phyloP scores from a whole-genome alignment of 2,888 invertebrate species.

The Eupeodes latifasciatus region DNA sequence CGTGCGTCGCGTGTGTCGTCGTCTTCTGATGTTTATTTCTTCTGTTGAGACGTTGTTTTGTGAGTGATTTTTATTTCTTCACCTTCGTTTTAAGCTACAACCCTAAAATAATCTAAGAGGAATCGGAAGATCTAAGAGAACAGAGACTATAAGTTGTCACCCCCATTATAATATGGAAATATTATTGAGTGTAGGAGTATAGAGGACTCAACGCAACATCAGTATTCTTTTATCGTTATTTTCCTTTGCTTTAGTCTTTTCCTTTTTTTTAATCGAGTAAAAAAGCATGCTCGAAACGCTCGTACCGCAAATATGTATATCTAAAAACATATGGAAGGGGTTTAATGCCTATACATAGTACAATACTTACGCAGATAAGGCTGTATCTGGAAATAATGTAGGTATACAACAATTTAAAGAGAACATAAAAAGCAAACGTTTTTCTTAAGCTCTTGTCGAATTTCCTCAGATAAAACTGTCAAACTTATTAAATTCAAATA shows the following conservation, averaged over 20 bases:
- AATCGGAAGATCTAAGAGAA: conserved; percentile 42
- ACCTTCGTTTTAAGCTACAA: not conserved
- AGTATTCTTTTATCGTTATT: conserved; percentile 57
- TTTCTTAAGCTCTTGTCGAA: no score
- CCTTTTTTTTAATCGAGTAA: conserved; percentile 24
- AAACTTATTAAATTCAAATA: no score
- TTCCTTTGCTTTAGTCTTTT: conserved; percentile 17
- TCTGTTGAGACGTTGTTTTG: not conserved
- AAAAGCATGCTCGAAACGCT: conserved; percentile 37
- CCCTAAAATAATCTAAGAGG: conserved; percentile 20
- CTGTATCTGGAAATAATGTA: no score
- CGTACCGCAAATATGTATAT: no score
- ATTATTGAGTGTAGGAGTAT: conserved; percentile 59
- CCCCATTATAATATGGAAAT: conserved; percentile 73
- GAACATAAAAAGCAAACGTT: no score
- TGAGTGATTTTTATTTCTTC: conserved; percentile 32
- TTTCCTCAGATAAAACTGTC: no score
- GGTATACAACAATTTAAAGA: no score
- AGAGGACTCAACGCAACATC: conserved; percentile 26
- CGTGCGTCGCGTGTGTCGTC: no score
- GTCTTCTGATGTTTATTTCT: no score
- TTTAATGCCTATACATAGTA: no score
- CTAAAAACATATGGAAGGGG: no score
- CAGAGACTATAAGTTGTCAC: conserved; percentile 65
- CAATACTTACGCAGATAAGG: no score